phyloP scores from a whole-genome alignment of 2,888 invertebrate genomes.

The Halocaridina rubra region DNA sequence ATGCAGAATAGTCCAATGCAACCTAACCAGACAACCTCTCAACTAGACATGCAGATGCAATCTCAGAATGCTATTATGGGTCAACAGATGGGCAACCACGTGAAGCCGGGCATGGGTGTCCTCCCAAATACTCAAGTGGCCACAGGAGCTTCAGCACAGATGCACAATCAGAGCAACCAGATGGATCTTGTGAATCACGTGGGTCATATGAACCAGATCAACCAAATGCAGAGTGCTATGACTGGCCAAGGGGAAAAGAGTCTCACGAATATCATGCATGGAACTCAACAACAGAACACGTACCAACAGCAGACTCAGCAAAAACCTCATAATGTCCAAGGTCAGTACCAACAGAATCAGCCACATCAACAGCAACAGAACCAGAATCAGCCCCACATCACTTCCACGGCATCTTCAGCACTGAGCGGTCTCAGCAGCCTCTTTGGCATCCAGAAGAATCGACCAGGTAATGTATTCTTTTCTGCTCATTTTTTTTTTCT shows the following conservation, averaged over 20 bases:
- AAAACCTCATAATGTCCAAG: neutral
- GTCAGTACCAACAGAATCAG: constrained; percentile 21
- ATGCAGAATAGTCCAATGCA: constrained; percentile 36
- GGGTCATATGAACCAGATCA: constrained; percentile 52
- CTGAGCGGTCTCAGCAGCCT: constrained; percentile 60
- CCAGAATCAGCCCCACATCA: constrained; percentile 29
- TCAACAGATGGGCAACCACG: constrained; percentile 41
- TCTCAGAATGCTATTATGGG: neutral
- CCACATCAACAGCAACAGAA: constrained; percentile 21
- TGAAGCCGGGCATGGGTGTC: constrained; percentile 31
- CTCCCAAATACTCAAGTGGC: constrained; percentile 6
- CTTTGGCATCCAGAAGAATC: constrained; percentile 61
- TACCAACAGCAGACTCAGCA: neutral
- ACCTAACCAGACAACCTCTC: constrained; percentile 11
- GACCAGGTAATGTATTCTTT: constrained; percentile 54
- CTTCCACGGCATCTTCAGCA: constrained; percentile 53
- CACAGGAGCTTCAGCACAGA: constrained; percentile 4
- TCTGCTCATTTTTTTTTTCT: neutral
- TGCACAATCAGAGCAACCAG: constrained; percentile 25
- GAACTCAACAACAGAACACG: constrained; percentile 10
- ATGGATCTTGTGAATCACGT: constrained; percentile 47
- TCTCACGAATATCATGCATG: neutral
- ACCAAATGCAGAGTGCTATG: constrained; percentile 45
- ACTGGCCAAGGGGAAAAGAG: constrained; percentile 13
- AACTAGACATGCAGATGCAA: constrained; percentile 42